Evolutionary conservation across 2,113 vertebrate species (phyloP).

Genomic region (Leptocoma aspasia): DNA sequence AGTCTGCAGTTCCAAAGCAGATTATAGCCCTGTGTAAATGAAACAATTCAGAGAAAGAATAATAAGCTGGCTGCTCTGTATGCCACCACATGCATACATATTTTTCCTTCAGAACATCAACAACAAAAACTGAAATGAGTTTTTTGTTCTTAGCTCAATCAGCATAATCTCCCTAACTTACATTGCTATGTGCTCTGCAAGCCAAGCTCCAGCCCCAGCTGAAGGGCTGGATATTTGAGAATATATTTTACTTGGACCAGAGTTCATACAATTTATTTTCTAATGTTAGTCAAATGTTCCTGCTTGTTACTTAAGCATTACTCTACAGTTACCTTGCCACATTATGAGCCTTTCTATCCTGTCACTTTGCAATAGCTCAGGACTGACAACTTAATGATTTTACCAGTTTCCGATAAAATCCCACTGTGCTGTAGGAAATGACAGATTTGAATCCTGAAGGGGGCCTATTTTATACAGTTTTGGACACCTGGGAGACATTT

Average conservation of each 20-base stretch:
- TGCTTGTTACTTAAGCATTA: slow-evolving; percentile 54
- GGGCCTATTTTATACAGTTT: slow-evolving; percentile 65
- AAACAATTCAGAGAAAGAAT: slow-evolving; percentile 42
- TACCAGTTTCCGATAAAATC: slow-evolving; percentile 82
- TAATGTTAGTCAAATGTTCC: slow-evolving; percentile 53
- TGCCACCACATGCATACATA: not conserved
- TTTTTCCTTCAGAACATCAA: slow-evolving; percentile 44
- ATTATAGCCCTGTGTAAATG: not conserved
- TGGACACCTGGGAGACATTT: slow-evolving; percentile 68
- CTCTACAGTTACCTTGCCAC: slow-evolving; percentile 44
- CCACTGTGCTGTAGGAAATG: slow-evolving; percentile 72
- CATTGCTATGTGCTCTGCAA: not conserved
- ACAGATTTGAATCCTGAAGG: slow-evolving; percentile 78
- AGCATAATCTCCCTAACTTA: slow-evolving; percentile 37
- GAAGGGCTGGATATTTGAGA: slow-evolving; percentile 58
- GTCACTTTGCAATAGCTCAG: slow-evolving; percentile 77
- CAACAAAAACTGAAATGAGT: slow-evolving; percentile 28
- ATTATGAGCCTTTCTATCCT: slow-evolving; percentile 71
- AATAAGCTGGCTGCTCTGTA: slow-evolving; percentile 18
- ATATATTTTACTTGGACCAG: slow-evolving; percentile 61
- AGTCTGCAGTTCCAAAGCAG: slow-evolving; percentile 7
- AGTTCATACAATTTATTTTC: slow-evolving; percentile 54
- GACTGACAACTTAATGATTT: slow-evolving; percentile 84
- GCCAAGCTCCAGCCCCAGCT: slow-evolving; percentile 23
- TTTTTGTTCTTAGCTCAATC: slow-evolving; percentile 51